These are phyloP conservation scores for Ischnura elegans DNA, from an alignment of 2,888 invertebrate genomes.

Conservation along the genomic window DNA sequence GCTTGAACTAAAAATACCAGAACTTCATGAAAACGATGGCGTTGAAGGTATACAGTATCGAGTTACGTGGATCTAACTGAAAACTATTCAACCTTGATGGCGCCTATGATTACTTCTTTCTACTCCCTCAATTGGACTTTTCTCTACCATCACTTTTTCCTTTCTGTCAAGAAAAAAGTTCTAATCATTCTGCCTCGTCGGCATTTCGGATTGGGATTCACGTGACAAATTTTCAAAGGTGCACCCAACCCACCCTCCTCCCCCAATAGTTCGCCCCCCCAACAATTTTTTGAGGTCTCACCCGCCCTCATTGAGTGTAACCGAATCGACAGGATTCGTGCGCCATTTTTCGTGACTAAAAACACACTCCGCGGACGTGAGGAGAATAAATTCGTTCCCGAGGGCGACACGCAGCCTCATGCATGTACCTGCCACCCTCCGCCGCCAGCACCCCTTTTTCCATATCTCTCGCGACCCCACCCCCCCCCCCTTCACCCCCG, in stretches of 20 bases:
- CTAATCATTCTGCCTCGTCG: not conserved
- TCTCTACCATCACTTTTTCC: too few species aligned
- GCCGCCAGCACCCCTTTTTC: not conserved
- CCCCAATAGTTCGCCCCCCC: too few species aligned
- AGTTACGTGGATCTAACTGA: too few species aligned
- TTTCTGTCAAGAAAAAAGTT: too few species aligned
- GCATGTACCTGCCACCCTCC: not conserved
- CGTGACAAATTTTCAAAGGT: not conserved
- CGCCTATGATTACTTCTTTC: too few species aligned
- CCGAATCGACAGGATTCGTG: constrained; percentile 62
- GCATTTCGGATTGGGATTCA: constrained; percentile 1
- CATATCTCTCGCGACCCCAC: not conserved
- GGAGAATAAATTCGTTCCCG: constrained; percentile 51
- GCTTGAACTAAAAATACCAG: too few species aligned
- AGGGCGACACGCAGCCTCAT: constrained; percentile 33
- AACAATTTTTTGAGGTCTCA: not conserved
- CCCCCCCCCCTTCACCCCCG: not conserved
- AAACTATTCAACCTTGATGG: too few species aligned
- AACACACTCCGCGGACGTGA: constrained; percentile 54
- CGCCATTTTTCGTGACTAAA: constrained; percentile 61
- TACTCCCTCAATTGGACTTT: too few species aligned
- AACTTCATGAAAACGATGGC: too few species aligned
- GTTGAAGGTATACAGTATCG: too few species aligned
- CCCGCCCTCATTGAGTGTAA: constrained; percentile 53
- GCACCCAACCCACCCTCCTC: not conserved